Conservation (phyloP, 2,888 invertebrate species). For the Eumacrocentrus americanus region DNA sequence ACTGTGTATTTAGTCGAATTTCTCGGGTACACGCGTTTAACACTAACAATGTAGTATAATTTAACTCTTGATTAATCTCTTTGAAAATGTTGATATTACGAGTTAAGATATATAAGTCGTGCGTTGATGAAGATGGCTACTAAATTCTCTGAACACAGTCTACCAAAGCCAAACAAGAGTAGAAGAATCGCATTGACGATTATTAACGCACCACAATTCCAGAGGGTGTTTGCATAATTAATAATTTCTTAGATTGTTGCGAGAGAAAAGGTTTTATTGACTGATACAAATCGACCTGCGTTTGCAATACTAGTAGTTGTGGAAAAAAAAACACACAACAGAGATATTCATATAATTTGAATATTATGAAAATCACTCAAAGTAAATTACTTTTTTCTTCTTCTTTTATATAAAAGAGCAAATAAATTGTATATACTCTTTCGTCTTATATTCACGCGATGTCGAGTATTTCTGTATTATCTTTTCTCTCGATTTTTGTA, state of each 20-base stretch:
- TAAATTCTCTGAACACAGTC: conserved; percentile 35
- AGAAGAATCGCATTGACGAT: background rate
- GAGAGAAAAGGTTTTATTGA: conserved; percentile 43
- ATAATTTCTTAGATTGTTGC: conserved; percentile 48
- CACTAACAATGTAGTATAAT: conserved; percentile 34
- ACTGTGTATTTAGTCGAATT: conserved; percentile 14
- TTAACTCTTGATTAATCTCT: conserved; percentile 19
- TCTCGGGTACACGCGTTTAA: conserved; percentile 4
- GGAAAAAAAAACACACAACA: conserved; percentile 19
- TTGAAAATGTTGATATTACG: conserved; percentile 25
- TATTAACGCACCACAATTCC: background rate
- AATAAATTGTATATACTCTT: conserved; percentile 14
- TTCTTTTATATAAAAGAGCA: background rate
- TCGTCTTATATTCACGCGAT: conserved; percentile 41
- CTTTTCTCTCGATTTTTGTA: conserved; percentile 59
- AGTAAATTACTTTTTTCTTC: conserved; percentile 1
- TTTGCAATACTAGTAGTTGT: conserved; percentile 32
- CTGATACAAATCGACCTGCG: conserved; percentile 26
- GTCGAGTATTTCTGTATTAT: conserved; percentile 51
- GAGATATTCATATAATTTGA: conserved; percentile 4
- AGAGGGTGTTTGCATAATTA: conserved; percentile 38
- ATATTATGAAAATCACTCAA: background rate
- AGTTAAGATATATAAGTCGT: conserved; percentile 19
- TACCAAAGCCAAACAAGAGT: conserved; percentile 30
- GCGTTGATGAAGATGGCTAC: conserved; percentile 20